Evolutionary conservation across 2,888 invertebrate genomes (phyloP).

Genomic region (Drosophila incognita): DNA sequence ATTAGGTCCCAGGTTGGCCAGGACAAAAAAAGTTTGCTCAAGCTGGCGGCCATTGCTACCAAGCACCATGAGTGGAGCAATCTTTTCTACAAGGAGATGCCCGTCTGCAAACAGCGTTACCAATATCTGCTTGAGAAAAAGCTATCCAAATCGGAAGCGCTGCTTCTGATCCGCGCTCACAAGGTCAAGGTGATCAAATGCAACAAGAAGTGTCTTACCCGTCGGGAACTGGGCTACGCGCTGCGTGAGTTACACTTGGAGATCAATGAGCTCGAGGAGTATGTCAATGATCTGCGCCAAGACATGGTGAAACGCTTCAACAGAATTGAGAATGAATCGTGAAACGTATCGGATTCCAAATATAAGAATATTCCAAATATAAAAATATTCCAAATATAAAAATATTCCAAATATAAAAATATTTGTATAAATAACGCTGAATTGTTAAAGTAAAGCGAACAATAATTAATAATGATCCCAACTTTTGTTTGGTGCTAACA

Average conservation of each 20-base stretch:
- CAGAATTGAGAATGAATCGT: not conserved
- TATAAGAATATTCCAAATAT: not conserved
- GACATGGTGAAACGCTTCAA: conserved; percentile 29
- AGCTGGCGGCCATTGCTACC: not conserved
- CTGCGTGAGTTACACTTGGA: conserved; percentile 39
- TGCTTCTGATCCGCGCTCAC: conserved; percentile 14
- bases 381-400: no score
- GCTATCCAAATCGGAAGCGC: conserved; percentile 29
- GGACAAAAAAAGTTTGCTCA: conserved; percentile 12
- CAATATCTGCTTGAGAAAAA: conserved; percentile 18
- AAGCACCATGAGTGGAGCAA: conserved; percentile 27
- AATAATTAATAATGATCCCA: no score
- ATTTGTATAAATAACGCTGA: not conserved
- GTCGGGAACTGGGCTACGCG: conserved; percentile 14
- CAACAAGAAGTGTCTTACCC: conserved; percentile 2
- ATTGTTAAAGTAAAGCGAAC: not conserved
- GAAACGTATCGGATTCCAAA: not conserved
- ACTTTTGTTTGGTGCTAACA: no score
- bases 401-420: not conserved
- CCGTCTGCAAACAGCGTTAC: conserved; percentile 41
- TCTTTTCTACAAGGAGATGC: conserved; percentile 22
- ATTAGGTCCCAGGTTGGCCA: conserved; percentile 8
- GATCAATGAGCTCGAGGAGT: conserved; percentile 34
- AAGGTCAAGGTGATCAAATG: conserved; percentile 2
- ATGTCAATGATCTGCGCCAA: conserved; percentile 31